phyloP scores from a whole-genome alignment of 53 echinoderm and acorn worm genomes.

The Luidia sarsii region DNA sequence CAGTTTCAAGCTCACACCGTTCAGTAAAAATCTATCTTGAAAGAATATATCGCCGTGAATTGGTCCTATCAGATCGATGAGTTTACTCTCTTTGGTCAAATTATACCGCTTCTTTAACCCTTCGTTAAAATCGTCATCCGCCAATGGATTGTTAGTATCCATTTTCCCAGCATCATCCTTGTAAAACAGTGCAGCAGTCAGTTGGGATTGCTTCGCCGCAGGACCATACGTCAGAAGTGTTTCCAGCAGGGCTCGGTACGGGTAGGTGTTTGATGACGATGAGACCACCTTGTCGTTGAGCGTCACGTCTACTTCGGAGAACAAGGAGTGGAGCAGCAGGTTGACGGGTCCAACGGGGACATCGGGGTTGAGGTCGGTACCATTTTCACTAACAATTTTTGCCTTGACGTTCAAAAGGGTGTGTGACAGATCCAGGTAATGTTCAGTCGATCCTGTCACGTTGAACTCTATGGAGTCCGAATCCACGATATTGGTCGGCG shows the following conservation, averaged over 20 bases:
- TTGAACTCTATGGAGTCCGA: slow-evolving; percentile 37
- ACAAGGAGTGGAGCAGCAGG: slow-evolving; percentile 69
- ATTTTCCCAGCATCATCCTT: slow-evolving; percentile 72
- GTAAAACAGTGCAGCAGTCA: slow-evolving; percentile 64
- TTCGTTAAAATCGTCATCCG: slow-evolving; percentile 26
- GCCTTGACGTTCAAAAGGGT: slow-evolving; percentile 57
- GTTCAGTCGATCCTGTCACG: slow-evolving; percentile 56
- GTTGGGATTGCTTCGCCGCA: slow-evolving; percentile 71
- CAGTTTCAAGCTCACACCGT: slow-evolving; percentile 64
- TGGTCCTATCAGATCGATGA: slow-evolving; percentile 64
- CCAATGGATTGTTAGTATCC: slow-evolving; percentile 59
- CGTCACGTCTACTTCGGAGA: slow-evolving; percentile 78
- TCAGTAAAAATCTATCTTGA: slow-evolving; percentile 64
- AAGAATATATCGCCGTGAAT: slow-evolving; percentile 71
- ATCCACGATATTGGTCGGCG: slow-evolving; percentile 24
- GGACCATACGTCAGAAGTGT: slow-evolving; percentile 67
- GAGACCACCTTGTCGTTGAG: slow-evolving; percentile 68
- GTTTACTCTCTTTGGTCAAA: slow-evolving; percentile 21
- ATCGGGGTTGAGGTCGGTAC: slow-evolving; percentile 46
- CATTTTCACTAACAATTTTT: slow-evolving; percentile 55
- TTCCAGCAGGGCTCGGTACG: slow-evolving; percentile 68
- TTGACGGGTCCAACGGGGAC: slow-evolving; percentile 69
- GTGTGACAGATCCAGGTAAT: slow-evolving; percentile 67
- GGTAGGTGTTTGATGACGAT: slow-evolving; percentile 65
- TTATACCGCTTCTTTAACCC: slow-evolving; percentile 58